These are phyloP conservation scores for Bombus sylvicola DNA, from an alignment of 1,140 invertebrate genomes.

Conservation along the genomic window DNA sequence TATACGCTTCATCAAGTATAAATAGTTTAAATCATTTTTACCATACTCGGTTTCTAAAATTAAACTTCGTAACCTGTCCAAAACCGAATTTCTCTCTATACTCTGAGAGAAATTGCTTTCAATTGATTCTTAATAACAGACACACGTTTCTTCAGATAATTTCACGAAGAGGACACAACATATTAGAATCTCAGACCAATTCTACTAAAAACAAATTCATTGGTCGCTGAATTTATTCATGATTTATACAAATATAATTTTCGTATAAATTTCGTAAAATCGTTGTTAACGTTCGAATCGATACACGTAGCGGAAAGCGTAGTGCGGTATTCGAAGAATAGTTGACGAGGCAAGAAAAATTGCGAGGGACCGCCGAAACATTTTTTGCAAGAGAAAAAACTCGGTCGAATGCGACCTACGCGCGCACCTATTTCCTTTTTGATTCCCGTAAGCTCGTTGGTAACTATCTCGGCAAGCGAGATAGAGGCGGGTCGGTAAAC, in stretches of 20 bases:
- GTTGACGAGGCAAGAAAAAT: not conserved
- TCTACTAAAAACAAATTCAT: too few relatives aligned
- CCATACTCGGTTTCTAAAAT: too few relatives aligned
- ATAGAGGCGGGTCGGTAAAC: constrained; percentile 56
- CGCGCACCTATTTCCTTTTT: not conserved
- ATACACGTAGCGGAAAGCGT: not conserved
- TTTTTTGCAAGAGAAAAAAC: not conserved
- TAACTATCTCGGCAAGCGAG: constrained; percentile 46
- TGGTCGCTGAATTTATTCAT: not conserved
- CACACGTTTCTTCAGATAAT: too few relatives aligned
- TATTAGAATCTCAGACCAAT: too few relatives aligned
- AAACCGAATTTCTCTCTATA: too few relatives aligned
- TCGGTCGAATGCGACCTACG: not conserved
- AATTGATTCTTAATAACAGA: too few relatives aligned
- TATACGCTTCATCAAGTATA: too few relatives aligned
- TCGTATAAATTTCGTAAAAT: not conserved
- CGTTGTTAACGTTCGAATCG: not conserved
- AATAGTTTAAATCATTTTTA: too few relatives aligned
- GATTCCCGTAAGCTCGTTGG: constrained; percentile 44
- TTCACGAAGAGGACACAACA: too few relatives aligned
- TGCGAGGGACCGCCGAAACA: not conserved
- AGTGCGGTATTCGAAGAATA: not conserved
- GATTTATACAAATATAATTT: not conserved
- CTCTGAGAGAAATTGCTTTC: too few relatives aligned
- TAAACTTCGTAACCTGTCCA: too few relatives aligned